Evolutionary conservation across 2,888 invertebrate species (phyloP), one percentile per base, ranked within the genome.

Genomic region (Aethes cnicana): DNA sequence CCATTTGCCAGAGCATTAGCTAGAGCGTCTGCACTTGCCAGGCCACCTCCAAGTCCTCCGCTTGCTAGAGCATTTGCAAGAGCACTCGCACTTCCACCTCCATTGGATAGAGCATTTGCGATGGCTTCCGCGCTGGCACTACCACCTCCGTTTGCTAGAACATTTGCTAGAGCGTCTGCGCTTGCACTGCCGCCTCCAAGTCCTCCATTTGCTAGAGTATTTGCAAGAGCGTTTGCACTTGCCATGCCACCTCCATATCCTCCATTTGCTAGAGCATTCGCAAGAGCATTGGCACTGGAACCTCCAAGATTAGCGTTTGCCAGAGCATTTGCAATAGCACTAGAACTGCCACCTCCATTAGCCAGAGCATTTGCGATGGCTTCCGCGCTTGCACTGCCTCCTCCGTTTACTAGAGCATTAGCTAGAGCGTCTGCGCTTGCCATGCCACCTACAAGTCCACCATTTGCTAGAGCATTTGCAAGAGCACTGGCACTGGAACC

Each of bases 351-450:
- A n/a, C 44, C 44, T 0, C 18, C 46, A 3, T 35, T 46, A 0
- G 46, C 46, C 0, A 39, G 2, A 3, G 44, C 46, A 12, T 53
- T 25, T 7, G 53, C 53, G 0, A 23, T 0, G 2, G 53, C 53
- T 0, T 41, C 23, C 0, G 53, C 54, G 2, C 30, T 25, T 0
- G 54, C 54, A 3, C 39, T 26, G 1, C 33, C 25, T 4, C 37
- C 37, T 3, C 39, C 21, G 17, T 17, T 23, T 3, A 23, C 37
- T 8, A 23, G 2, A 7, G 37, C 37, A 12, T 28, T 28, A 28
- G 28, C 28, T 4, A 3, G 7, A 3, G 37, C 37, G 4, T 21
- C 0, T 1, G 37, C 37, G 6, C 14, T 12, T 4, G 37, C 37
- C 4, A 4, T 11, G 8, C 21, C 20, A 8, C 23, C 21, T 4